Evolutionary conservation across 2,888 invertebrate genomes (phyloP).

Genomic region (Acronicta psi): DNA sequence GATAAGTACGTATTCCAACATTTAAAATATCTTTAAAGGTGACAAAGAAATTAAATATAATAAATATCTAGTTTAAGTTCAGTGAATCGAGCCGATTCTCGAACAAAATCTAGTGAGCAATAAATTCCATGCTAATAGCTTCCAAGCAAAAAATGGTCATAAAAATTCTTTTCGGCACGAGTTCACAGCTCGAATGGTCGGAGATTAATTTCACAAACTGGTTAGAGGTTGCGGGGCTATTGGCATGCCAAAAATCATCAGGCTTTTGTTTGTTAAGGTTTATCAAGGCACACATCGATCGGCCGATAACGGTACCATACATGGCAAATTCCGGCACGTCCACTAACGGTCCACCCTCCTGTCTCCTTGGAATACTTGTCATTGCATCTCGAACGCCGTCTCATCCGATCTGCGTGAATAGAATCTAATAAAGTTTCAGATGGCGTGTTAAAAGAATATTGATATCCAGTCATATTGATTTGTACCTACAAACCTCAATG

Average conservation of each 20-base stretch:
- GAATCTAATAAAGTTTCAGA: slow-evolving; percentile 65
- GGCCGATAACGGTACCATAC: slow-evolving; percentile 70
- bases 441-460: slow-evolving; percentile 41
- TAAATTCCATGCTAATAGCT: slow-evolving; percentile 47
- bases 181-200: slow-evolving; percentile 40
- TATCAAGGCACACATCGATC: slow-evolving; percentile 58
- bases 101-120: slow-evolving; percentile 29
- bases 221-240: slow-evolving; percentile 63
- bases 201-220: slow-evolving; percentile 61
- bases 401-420: slow-evolving; percentile 66
- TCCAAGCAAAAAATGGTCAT: slow-evolving; percentile 40
- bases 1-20: slow-evolving; percentile 1
- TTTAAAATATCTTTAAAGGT: slow-evolving; percentile 18
- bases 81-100: slow-evolving; percentile 11
- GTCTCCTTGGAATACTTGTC: slow-evolving; percentile 71
- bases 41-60: slow-evolving; percentile 8
- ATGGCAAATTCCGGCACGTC: slow-evolving; percentile 76
- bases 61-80: slow-evolving; percentile 16
- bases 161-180: slow-evolving; percentile 50
- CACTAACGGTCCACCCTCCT: slow-evolving; percentile 76
- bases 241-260: slow-evolving; percentile 54
- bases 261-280: slow-evolving; percentile 59
- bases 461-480: slow-evolving; percentile 34
- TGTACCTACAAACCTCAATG: slow-evolving; percentile 19
- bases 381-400: slow-evolving; percentile 65